Base-by-base conservation (phyloP, 2,797 vertebrate species). In the Clarias platycephalus region DNA sequence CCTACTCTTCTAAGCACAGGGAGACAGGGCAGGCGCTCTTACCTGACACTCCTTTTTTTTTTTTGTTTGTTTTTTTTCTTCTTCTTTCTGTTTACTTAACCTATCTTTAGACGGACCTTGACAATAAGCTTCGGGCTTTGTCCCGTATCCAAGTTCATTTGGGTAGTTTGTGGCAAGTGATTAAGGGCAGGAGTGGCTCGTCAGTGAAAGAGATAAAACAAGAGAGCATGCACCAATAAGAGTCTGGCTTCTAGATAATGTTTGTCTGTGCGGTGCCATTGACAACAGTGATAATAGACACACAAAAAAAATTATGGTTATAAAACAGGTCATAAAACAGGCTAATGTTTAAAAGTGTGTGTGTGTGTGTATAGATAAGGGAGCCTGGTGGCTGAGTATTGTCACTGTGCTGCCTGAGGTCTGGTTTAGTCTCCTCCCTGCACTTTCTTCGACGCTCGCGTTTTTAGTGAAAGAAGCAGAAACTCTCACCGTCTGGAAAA, bases 401-500 rank as follows among this genome's bases (percentile, higher is more conserved):
- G 26, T 64, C 55, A 37, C 71, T 22, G 24, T 70, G 64, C 34
- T 49, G 79, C 44, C n/a, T 18, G 16, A 57, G 77, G 67, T 72
- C 80, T 67, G 70, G 18, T 63, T 84, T 37, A 67, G 31, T 68
- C 76, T 81, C 68, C 58, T 70, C 20, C 79, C 70, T 84, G n/a
- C 24, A 55, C 80, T 80, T 77, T 57, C 79, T 89, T 72, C 84
- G 87, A 78, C 81, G 81, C 78, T 26, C 28, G 37, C 67, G 71
- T 80, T 87, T 55, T 34, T 55, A 79, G 85, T 31, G 74, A 13
- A 57, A 63, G 83, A 82, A 79, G 49, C 22, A 85, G 55, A 84
- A 81, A 70, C 82, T 88, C 80, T 74, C 58, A 84, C 81, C 44
- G 88, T 93, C 93, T 95, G 94, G 94, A 94, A 94, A 91, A 89